Base-by-base conservation (phyloP, 2,888 invertebrate species). In the Litoditis marina region DNA sequence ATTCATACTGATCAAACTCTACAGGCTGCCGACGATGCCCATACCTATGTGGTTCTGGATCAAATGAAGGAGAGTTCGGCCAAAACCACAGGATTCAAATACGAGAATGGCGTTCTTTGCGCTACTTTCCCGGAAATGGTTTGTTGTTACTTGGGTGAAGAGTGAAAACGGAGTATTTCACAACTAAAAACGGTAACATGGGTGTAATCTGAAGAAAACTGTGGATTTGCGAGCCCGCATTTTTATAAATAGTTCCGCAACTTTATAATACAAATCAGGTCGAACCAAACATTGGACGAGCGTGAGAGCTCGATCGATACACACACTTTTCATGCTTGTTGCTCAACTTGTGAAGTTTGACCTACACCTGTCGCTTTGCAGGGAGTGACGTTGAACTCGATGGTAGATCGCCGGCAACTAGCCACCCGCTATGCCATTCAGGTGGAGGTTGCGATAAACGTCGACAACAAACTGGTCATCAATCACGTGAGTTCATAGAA, bases 121-220 rank as follows among this genome's bases (percentile, higher is more conserved):
- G 74, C 77, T 5, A 75, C 75, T 28, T 77, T 77, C 54, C 77
- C 77, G 0, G 77, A 77, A 59, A 77, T 77, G 75, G 75, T 73
- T 16, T 42, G 56, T n/a, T n/a, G n/a, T n/a, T n/a, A n/a, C n/a
- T n/a, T n/a, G n/a, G n/a, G n/a, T n/a, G n/a, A n/a, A n/a, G n/a
- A n/a, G n/a, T n/a, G n/a, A n/a, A n/a, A n/a, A n/a, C n/a, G n/a
- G n/a, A n/a, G n/a, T 47, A 16, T 7, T 27, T 53, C 22, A 19
- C 51, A 36, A 13, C 36, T 36, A 13, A 36, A 36, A 36, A 13
- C 16, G 36, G 36, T 36, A 13, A 13, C 16, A 8, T 36, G 11
- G 11, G 36, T 13, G 36, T 13, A 36, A 13, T 36, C 16, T 13
- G 13, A 36, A 13, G 13, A 36, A 13, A 8, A 36, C 16, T 13